Percentiles rank a stretch among this genome's conserved stretches.
phyloP scores from a whole-genome alignment of 2,797 vertebrate genomes.

The Chiropotes sagulatus region DNA sequence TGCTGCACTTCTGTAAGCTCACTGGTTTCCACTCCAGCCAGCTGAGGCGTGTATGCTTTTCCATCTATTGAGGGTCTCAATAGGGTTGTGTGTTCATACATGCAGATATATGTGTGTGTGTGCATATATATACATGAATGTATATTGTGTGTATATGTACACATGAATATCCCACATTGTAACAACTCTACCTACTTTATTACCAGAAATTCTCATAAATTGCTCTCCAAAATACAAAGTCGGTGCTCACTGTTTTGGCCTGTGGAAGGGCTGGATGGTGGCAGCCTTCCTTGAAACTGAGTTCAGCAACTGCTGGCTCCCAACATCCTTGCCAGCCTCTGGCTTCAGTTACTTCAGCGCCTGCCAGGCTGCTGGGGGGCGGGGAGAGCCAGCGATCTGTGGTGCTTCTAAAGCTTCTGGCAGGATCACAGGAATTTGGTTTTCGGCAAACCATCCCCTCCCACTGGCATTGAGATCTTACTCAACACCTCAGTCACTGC shows the following conservation, averaged over 20 bases:
- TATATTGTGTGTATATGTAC: neutral
- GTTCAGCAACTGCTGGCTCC: neutral
- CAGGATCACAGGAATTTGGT: neutral
- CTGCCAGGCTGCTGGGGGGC: neutral
- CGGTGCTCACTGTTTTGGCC: neutral
- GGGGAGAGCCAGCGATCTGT: neutral
- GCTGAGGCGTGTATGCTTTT: neutral
- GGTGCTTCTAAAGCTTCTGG: neutral
- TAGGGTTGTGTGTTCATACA: neutral
- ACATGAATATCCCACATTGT: neutral
- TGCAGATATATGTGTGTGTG: neutral
- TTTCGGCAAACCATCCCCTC: neutral
- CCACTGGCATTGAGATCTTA: neutral
- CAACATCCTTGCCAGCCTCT: neutral
- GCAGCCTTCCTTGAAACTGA: neutral
- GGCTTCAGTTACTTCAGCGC: neutral
- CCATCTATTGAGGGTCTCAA: neutral
- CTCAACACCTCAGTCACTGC: neutral
- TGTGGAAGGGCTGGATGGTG: neutral
- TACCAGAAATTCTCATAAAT: neutral
- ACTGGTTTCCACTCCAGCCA: neutral
- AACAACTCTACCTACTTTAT: neutral
- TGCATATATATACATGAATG: neutral
- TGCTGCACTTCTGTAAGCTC: too few relatives aligned
- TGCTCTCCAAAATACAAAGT: neutral